Conservation (phyloP, 2,113 vertebrate genomes). For the Odocoileus virginianus region DNA sequence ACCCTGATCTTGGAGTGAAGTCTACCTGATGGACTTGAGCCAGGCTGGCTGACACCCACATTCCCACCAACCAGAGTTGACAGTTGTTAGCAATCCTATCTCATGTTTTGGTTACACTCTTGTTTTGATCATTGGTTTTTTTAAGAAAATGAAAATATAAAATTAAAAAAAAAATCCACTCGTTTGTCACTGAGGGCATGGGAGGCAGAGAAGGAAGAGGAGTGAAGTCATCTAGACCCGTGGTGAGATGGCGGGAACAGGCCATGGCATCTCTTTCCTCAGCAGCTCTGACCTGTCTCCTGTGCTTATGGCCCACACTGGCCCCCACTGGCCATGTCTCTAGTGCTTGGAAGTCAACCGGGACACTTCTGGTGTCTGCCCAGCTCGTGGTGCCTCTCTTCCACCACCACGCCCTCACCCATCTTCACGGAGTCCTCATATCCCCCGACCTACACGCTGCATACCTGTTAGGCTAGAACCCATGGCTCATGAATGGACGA, state of each 20-base stretch:
- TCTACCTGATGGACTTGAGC: accelerated
- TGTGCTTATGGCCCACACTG: neutral
- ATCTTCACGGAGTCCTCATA: accelerated
- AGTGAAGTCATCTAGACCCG: neutral
- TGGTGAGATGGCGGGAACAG: accelerated
- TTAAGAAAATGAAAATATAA: neutral
- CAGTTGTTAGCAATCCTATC: neutral
- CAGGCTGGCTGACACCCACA: neutral
- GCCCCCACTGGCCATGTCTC: neutral
- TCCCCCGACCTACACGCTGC: accelerated
- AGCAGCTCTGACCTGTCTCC: neutral
- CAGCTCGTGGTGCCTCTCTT: neutral
- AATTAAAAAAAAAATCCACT: neutral
- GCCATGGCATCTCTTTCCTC: neutral
- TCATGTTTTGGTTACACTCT: neutral
- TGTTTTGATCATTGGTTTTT: neutral
- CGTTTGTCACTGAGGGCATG: neutral
- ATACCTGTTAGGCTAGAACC: accelerated
- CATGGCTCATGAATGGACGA: neutral
- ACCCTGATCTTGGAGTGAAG: neutral
- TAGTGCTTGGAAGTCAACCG: neutral
- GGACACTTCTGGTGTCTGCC: neutral
- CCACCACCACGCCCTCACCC: accelerated
- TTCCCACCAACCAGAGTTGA: neutral
- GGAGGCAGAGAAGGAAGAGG: neutral